Base-by-base conservation (phyloP, 2,888 invertebrate species). In the Branchellion lobata region DNA sequence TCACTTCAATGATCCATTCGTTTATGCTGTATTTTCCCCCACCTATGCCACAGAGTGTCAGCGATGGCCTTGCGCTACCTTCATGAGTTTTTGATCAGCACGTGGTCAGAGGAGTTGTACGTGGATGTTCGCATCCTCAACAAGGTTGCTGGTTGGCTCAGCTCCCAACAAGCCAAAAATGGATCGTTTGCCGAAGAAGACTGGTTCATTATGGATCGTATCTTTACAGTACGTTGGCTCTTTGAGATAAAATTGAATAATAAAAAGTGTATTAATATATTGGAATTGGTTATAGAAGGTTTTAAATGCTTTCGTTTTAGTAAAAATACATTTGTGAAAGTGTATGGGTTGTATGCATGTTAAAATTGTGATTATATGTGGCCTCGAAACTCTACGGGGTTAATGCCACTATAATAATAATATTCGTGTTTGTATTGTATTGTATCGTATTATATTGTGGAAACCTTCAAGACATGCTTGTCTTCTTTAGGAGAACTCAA, bases 1-100 rank as follows among this genome's bases (percentile, higher is more conserved):
- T n/a, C n/a, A n/a, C n/a, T n/a, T n/a, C n/a, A n/a, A n/a, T n/a
- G n/a, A n/a, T n/a, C n/a, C n/a, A n/a, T n/a, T n/a, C n/a, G n/a
- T n/a, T n/a, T n/a, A n/a, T n/a, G n/a, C n/a, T n/a, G n/a, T n/a
- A n/a, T n/a, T n/a, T n/a, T n/a, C n/a, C n/a, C n/a, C 31, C 31
- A 31, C 34, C n/a, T n/a, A n/a, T n/a, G n/a, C n/a, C n/a, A n/a
- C 73, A 88, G 96, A 95, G 87, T 96, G 82, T 96, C 97, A 0
- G 93, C 96, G 0, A 96, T 94, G 88, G 93, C 93, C 85, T 92
- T 93, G 0, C 91, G 94, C 83, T 91, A 94, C 74, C 92, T 97
- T 86, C 93, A 95, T 87, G 94, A 94, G 85, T 96, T 95, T 0
- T 93, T 81, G 27, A 40, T 57, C 3, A 80, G 83, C 8, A 80